Base-by-base conservation (phyloP, 2,797 vertebrate genomes). In the Choloepus didactylus region DNA sequence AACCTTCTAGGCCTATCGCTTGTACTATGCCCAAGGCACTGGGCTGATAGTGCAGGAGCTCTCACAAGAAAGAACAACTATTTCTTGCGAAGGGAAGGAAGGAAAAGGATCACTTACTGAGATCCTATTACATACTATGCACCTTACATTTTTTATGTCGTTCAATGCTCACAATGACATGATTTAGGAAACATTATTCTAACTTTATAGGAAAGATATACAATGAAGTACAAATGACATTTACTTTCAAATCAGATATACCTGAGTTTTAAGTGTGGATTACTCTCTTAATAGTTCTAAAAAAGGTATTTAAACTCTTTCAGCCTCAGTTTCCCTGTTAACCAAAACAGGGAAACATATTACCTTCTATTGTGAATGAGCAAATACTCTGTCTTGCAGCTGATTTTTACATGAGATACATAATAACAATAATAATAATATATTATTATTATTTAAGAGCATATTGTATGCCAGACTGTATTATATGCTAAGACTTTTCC, bases 171-270 rank as follows among this genome's bases (percentile, higher is more conserved):
- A 80, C 49, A 60, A 31, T 86, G 80, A 49, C 72, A 59, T 96
- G 38, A 83, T 44, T 83, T 91, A 82, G 59, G 56, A 38, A 88
- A 81, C 95, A 92, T 59, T 82, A 54, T 92, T 91, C 35, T 89
- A 9, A 95, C 44, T 84, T 83, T 87, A 94, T 3, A 62, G 54
- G 59, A 62, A 91, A 75, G n/a, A 79, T 94, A 56, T 69, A 79
- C 51, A 92, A 86, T 66, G 23, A 72, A 87, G 27, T 80, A 11
- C 19, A 89, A 94, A 86, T 66, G 88, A 66, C 38, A 86, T 46
- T 11, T 29, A 75, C 44, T 89, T 92, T 41, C 66, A 62, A 91
- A 76, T 89, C 31, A 94, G 54, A 70, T 80, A 89, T 56, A 59
- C 77, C 38, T 77, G 38, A 29, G 1, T 88, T 60, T 95, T 54